A percentile compares a stretch with the other conserved stretches of the same genome.
Conservation (phyloP, 2,888 invertebrate species). For the Ectemnius lituratus region DNA sequence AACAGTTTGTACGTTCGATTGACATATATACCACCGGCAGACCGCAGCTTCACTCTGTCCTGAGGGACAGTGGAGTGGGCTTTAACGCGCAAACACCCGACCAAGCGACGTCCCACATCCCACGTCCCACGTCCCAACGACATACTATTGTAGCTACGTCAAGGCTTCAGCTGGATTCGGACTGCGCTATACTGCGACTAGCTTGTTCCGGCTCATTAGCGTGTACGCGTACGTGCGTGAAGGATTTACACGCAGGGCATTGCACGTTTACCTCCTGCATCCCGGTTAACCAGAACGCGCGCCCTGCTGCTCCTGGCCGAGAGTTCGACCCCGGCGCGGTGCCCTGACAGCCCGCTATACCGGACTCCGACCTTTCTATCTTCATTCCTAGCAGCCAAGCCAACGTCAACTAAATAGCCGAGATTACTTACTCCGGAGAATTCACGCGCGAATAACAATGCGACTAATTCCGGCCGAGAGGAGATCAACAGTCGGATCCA, state of each 20-base stretch:
- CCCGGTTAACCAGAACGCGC: conserved; percentile 25
- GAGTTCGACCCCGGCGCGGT: neutral
- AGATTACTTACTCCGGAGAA: too few species aligned
- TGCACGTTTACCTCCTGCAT: conserved; percentile 12
- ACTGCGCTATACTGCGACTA: conserved; percentile 44
- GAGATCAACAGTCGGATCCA: too few species aligned
- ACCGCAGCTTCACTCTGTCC: conserved; percentile 44
- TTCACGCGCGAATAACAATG: too few species aligned
- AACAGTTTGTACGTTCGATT: conserved; percentile 40
- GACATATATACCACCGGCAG: conserved; percentile 40
- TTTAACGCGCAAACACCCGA: conserved; percentile 63
- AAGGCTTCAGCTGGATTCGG: conserved; percentile 24
- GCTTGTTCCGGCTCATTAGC: conserved; percentile 72
- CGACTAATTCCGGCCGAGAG: too few species aligned
- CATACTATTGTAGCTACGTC: conserved; percentile 41
- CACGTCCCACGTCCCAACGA: neutral
- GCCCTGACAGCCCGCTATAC: neutral
- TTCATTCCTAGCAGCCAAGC: conserved; percentile 25
- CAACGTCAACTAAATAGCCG: conserved; percentile 1
- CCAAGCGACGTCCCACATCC: neutral
- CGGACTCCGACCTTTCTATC: conserved; percentile 26
- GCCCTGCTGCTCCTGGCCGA: too few species aligned
- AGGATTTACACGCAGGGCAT: conserved; percentile 65
- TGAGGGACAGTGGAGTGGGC: conserved; percentile 45
- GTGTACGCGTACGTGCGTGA: conserved; percentile 66